Conservation (phyloP, 1,140 invertebrate genomes). For the Anagrus nilaparvatae region DNA sequence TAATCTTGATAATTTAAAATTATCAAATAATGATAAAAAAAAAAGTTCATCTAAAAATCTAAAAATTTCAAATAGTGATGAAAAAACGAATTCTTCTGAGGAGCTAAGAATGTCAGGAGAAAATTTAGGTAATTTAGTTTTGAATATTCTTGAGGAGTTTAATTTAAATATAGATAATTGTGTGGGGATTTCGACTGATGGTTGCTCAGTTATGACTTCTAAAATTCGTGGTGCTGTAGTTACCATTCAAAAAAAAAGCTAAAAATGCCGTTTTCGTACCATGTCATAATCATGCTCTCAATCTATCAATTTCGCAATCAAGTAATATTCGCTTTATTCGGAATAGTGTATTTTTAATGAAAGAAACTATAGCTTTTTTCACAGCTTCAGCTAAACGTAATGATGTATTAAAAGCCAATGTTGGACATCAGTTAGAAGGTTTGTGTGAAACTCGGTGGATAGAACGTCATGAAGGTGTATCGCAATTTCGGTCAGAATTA, state of each 20-base stretch:
- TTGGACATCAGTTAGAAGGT: slow-evolving; percentile 13
- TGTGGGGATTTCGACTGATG: slow-evolving; percentile 23
- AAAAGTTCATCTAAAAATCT: too few species aligned
- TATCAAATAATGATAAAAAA: too few species aligned
- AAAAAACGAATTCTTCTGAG: too few species aligned
- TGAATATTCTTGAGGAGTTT: too few species aligned
- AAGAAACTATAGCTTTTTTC: slow-evolving; percentile 22
- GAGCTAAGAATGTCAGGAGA: too few species aligned
- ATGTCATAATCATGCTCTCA: slow-evolving; percentile 23
- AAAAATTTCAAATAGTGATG: too few species aligned
- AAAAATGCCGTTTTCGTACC: slow-evolving; percentile 18
- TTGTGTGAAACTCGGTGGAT: slow-evolving; percentile 21
- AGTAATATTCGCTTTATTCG: slow-evolving; percentile 15
- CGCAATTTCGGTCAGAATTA: slow-evolving; percentile 16
- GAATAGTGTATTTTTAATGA: slow-evolving; percentile 21
- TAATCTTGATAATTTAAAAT: too few species aligned
- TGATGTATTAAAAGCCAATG: background rate
- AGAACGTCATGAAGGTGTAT: slow-evolving; percentile 14
- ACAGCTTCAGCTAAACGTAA: slow-evolving; percentile 18
- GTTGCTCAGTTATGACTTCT: slow-evolving; percentile 23
- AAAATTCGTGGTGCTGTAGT: slow-evolving; percentile 17
- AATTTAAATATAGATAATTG: slow-evolving; percentile 18
- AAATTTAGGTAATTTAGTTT: too few species aligned
- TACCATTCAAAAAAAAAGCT: slow-evolving; percentile 14
- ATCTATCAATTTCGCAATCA: slow-evolving; percentile 19